A percentile compares a stretch with the other conserved stretches of the same genome.
Conservation (phyloP, 2,797 vertebrate species). For the Mus minutoides region DNA sequence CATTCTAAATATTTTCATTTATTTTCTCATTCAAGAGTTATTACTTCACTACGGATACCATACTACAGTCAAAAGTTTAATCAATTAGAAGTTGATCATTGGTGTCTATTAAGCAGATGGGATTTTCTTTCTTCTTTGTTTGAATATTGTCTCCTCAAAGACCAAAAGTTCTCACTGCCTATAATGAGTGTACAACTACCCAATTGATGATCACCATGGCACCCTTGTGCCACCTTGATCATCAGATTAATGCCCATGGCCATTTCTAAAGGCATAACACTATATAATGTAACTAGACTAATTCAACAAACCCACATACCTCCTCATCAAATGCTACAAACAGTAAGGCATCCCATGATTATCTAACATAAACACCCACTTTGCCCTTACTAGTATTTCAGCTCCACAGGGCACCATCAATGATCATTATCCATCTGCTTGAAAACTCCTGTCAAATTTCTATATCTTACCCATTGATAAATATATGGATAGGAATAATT, state of each 20-base stretch:
- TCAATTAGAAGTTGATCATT: neutral
- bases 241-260: neutral
- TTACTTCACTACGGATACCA: neutral
- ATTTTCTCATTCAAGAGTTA: constrained; percentile 53
- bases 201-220: neutral
- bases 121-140: neutral
- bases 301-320: neutral
- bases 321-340: neutral
- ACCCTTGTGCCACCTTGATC: neutral
- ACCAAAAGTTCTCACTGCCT: neutral
- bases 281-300: neutral
- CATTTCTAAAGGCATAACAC: neutral
- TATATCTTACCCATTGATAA: neutral
- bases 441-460: neutral
- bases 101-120: neutral
- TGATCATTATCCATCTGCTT: neutral
- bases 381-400: neutral
- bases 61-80: neutral
- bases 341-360: neutral
- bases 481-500: neutral
- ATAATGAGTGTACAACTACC: neutral
- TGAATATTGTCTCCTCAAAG: neutral
- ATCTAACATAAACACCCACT: neutral
- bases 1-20: constrained; percentile 49
- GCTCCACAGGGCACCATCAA: neutral